Evolutionary conservation across 2,888 invertebrate genomes (phyloP), one percentile per base, ranked within the genome.

Genomic region (Lasioglossum malachurum): DNA sequence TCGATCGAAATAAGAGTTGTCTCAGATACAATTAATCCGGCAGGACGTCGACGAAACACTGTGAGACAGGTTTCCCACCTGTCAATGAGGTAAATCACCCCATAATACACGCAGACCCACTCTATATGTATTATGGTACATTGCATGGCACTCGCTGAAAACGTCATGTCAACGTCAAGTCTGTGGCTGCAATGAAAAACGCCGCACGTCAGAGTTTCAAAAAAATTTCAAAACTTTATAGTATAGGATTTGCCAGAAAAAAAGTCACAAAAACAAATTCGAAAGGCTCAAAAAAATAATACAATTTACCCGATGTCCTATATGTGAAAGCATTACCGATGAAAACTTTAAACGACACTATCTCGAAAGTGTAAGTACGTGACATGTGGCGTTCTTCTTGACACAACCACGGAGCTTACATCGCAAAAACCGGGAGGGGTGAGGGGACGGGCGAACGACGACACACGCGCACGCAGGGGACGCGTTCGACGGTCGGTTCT

Each of bases 401-500:
- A 44, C 44, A 44, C 44, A 44, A 44, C 44, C 41, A 41, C 8
- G 1, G 41, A 44, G 12, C 44, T 23, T 49, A 23, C 23, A 23
- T 23, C 23, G 53, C 23, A 53, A 53, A 53, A 53, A 10, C 23
- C 23, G 53, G 0, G 16, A 4, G 19, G 49, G 7, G 7, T 2
- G 23, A n/a, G n/a, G 10, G 23, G 8, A 7, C 2, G 53, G 8
- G 53, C 8, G 23, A 53, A n/a, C 57, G n/a, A n/a, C 57, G 57
- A n/a, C 57, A 57, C 57, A 57, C 57, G 12, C n/a, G 57, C 57
- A 57, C 57, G 57, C 57, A 57, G 12, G n/a, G 57, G 57, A 57
- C 57, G 57, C 57, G 57, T 57, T 57, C n/a, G n/a, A 57, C 57
- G 57, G 57, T 57, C 57, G 57, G 57, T n/a, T n/a, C 57, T 12